phyloP scores from a whole-genome alignment of 2,797 vertebrate species.

The Poeciliopsis infans region DNA sequence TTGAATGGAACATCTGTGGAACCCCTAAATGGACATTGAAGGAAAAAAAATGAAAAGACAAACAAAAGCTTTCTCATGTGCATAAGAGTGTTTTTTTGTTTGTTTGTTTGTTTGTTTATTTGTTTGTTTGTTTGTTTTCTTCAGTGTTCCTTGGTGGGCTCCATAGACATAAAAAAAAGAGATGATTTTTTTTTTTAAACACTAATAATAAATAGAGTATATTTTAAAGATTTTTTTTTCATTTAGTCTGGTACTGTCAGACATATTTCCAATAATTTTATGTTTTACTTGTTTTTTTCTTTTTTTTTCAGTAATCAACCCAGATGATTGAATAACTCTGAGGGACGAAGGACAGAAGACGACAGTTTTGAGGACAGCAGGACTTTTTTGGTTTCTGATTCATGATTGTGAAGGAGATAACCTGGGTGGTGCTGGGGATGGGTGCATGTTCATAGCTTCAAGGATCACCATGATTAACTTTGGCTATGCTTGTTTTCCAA shows the following conservation, averaged over 20 bases:
- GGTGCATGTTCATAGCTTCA: slow-evolving; percentile 32
- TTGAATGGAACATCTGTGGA: neutral
- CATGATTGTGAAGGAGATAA: slow-evolving; percentile 33
- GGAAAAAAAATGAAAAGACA: too few species aligned
- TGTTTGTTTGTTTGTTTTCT: too few species aligned
- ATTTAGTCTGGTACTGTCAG: neutral
- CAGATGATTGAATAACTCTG: slow-evolving; percentile 26
- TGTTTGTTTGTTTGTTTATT: too few species aligned
- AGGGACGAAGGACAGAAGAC: slow-evolving; percentile 61
- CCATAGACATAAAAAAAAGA: neutral
- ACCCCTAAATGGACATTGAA: too few species aligned
- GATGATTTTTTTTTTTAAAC: too few species aligned
- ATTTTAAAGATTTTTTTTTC: neutral
- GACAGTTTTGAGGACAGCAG: slow-evolving; percentile 47
- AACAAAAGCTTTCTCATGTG: too few species aligned
- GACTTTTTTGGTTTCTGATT: slow-evolving; percentile 45
- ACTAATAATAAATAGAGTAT: neutral
- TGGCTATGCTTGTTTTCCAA: slow-evolving; percentile 47
- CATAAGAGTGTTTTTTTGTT: too few species aligned
- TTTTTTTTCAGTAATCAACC: slow-evolving; percentile 68
- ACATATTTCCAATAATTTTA: slow-evolving; percentile 16
- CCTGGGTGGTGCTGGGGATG: slow-evolving; percentile 26
- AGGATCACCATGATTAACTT: slow-evolving; percentile 17
- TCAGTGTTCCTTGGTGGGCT: too few species aligned
- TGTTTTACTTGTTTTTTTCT: slow-evolving; percentile 22